Evolutionary conservation across 1,140 invertebrate genomes (phyloP).

Genomic region (Leptoteleia sp.): DNA sequence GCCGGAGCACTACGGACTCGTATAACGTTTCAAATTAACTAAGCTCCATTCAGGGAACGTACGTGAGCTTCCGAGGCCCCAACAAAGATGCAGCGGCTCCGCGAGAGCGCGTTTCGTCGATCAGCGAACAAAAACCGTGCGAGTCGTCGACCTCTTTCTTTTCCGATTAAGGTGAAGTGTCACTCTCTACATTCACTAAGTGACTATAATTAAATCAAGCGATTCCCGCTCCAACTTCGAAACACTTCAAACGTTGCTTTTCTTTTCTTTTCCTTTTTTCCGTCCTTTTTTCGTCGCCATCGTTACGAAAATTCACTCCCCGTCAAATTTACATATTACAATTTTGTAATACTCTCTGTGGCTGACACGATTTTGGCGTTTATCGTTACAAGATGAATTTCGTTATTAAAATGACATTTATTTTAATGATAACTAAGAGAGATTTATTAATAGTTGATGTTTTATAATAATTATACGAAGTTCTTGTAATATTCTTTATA

Average conservation of each 20-base stretch:
- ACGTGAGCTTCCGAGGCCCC: conserved; percentile 62
- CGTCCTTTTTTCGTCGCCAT: too few relatives aligned
- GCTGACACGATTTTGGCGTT: too few relatives aligned
- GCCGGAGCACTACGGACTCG: conserved; percentile 48
- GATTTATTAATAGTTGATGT: too few relatives aligned
- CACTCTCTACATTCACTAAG: conserved; percentile 61
- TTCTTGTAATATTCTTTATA: too few relatives aligned
- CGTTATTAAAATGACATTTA: too few relatives aligned
- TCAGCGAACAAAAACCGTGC: conserved; percentile 60
- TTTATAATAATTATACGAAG: too few relatives aligned
- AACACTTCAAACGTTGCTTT: conserved; percentile 14
- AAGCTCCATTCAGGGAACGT: conserved; percentile 70
- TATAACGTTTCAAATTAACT: conserved; percentile 73
- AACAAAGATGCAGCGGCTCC: conserved; percentile 54
- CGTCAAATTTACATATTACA: too few relatives aligned
- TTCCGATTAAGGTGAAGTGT: conserved; percentile 60
- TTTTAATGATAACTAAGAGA: too few relatives aligned
- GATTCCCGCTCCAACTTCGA: conserved; percentile 34
- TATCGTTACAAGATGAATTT: too few relatives aligned
- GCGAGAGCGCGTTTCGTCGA: conserved; percentile 58
- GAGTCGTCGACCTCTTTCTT: conserved; percentile 65
- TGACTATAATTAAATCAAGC: conserved; percentile 58
- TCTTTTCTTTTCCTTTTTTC: too few relatives aligned
- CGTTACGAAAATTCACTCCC: too few relatives aligned
- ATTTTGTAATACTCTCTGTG: too few relatives aligned